Evolutionary conservation across 2,888 invertebrate genomes (phyloP), one percentile per base, ranked within the genome.

Genomic region (Trichogramma dendrolimi): DNA sequence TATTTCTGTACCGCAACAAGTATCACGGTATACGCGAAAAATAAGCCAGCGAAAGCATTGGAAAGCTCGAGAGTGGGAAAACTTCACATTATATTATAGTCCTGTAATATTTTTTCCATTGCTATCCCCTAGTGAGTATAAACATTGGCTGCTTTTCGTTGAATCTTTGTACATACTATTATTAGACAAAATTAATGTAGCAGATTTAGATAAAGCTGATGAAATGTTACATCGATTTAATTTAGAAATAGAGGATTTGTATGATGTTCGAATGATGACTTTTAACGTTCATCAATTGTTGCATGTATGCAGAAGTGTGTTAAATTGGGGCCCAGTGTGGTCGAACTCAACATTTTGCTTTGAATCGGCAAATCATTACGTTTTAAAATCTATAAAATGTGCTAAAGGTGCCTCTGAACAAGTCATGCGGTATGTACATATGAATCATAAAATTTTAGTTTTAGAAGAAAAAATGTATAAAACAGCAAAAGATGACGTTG

Each of bases 311-410:
- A 40, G n/a, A 10, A 46, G 52, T 38, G 42, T 60, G 1, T 8
- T 49, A 43, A 48, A 62, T 50, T 65, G 55, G 60, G 62, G 65
- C n/a, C 62, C 58, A 10, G 42, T 58, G 44, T 62, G 62, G 60
- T 47, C 58, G 4, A 49, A 62, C 11, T 51, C 58, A 5, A 51
- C 51, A 43, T 58, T 43, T 11, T 55, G 55, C 4, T 65, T 58
- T 56, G n/a, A 65, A 11, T 55, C 55, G 2, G 38, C 27, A 38
- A 55, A 55, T 39, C 54, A 54, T 3, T 4, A 39, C 14, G 8
- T 14, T 44, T 54, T 54, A 44, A 7, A 44, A 5, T n/a, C 54
- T 4, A 54, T 54, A 38, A 27, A 55, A 11, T 46, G 47, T 0
- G 55, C 55, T 4, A 55, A 55, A 39, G 55, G 47, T 4, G 55